Percentiles rank a stretch among this genome's conserved stretches.
Conservation (phyloP, 2,113 vertebrate genomes). For the Miniopterus natalensis region DNA sequence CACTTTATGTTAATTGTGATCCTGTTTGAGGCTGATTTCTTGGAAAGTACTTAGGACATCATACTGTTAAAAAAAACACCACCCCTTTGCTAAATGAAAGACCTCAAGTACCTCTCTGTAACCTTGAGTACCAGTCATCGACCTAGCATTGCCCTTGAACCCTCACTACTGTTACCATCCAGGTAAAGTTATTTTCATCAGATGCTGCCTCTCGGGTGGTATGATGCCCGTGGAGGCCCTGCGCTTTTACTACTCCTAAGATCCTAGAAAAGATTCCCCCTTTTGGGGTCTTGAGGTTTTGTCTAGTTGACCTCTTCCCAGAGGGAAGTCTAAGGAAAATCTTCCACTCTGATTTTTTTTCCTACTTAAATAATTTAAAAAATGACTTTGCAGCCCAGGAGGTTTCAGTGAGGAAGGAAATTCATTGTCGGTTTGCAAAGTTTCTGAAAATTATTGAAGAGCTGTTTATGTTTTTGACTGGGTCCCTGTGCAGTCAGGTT, state of each 20-base stretch:
- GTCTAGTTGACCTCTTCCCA: slow-evolving; percentile 1
- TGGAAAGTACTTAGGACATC: slow-evolving; percentile 34
- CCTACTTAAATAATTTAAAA: neutral
- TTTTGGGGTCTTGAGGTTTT: neutral
- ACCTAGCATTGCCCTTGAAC: neutral
- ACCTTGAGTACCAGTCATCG: neutral
- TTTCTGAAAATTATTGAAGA: neutral
- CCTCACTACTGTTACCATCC: too few relatives aligned
- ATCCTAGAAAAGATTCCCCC: neutral
- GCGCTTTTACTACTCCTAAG: neutral
- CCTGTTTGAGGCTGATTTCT: slow-evolving; percentile 44
- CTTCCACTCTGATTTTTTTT: neutral
- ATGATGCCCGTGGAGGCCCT: neutral
- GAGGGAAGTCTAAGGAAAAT: neutral
- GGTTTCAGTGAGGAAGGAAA: slow-evolving; percentile 35
- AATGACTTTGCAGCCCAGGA: neutral
- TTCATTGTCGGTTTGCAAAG: neutral
- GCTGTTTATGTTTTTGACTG: neutral
- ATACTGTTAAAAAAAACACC: neutral
- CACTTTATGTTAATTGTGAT: neutral
- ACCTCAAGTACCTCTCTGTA: neutral
- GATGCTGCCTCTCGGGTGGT: neutral
- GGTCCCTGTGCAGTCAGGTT: neutral
- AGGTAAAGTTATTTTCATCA: neutral
- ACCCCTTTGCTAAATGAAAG: neutral